A percentile compares a stretch with the other conserved stretches of the same genome.
These are phyloP conservation scores for Parasteatoda lunata DNA, from an alignment of 2,888 invertebrate genomes.

Conservation along the genomic window DNA sequence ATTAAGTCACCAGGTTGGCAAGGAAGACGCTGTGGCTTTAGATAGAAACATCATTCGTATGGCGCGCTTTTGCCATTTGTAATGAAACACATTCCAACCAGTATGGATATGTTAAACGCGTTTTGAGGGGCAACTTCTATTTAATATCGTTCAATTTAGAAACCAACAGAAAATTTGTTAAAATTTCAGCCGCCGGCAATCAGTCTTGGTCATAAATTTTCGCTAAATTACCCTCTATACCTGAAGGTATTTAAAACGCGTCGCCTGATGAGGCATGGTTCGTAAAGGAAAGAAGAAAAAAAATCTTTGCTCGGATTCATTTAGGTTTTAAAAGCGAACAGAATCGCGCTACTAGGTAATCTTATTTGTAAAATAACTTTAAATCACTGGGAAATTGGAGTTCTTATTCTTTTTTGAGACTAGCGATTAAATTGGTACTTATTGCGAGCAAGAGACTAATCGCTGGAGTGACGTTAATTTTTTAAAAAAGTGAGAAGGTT, in stretches of 20 bases:
- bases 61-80: conserved; percentile 37
- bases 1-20: conserved; percentile 34
- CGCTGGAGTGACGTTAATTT: conserved; percentile 14
- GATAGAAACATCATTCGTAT: conserved; percentile 19
- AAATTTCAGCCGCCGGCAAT: conserved; percentile 56
- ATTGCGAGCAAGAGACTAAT: conserved; percentile 32
- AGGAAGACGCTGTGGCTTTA: conserved; percentile 6
- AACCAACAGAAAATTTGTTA: conserved; percentile 66
- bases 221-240: conserved; percentile 56
- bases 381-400: conserved; percentile 60
- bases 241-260: conserved; percentile 59
- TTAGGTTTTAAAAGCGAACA: conserved; percentile 37
- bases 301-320: conserved; percentile 13
- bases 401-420: conserved; percentile 47
- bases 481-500: conserved; percentile 5
- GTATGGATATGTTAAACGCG: conserved; percentile 60
- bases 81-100: conserved; percentile 21
- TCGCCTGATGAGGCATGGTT: not conserved
- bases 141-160: conserved; percentile 67
- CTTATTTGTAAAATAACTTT: conserved; percentile 67
- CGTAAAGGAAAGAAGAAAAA: not conserved
- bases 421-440: conserved; percentile 48
- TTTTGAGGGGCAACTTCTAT: conserved; percentile 66
- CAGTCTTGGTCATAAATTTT: conserved; percentile 66
- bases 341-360: conserved; percentile 46